phyloP scores from a whole-genome alignment of 1,140 invertebrate genomes.

The Drosophila guanche region DNA sequence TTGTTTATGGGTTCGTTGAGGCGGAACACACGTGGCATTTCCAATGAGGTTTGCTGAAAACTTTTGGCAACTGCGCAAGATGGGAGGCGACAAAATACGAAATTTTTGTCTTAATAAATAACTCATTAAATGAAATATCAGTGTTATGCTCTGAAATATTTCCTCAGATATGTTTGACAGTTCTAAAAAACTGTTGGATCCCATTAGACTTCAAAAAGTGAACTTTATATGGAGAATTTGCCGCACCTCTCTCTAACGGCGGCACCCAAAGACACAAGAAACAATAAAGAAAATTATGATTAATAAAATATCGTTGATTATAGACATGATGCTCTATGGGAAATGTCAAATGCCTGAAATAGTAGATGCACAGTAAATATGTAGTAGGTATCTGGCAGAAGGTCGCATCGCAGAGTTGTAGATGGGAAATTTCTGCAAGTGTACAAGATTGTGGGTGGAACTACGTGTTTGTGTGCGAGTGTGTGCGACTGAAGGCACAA shows the following conservation, averaged over 20 bases:
- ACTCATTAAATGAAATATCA: slow-evolving; percentile 1
- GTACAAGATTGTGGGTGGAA: slow-evolving; percentile 66
- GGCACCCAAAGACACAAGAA: slow-evolving; percentile 21
- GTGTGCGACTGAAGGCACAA: slow-evolving; percentile 75
- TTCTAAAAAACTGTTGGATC: no score
- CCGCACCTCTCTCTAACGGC: slow-evolving; percentile 31
- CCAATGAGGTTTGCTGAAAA: slow-evolving; percentile 40
- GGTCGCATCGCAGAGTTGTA: slow-evolving; percentile 17
- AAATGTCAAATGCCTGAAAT: slow-evolving; percentile 31
- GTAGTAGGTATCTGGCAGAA: neutral
- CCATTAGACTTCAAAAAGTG: neutral
- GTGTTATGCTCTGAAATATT: neutral
- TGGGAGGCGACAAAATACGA: slow-evolving; percentile 12
- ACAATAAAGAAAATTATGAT: slow-evolving; percentile 47
- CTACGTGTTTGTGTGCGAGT: slow-evolving; percentile 41
- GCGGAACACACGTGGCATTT: slow-evolving; percentile 44
- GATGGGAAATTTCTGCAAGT: slow-evolving; percentile 59
- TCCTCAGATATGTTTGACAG: no score
- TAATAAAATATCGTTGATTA: slow-evolving; percentile 47
- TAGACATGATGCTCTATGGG: slow-evolving; percentile 21
- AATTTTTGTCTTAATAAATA: slow-evolving; percentile 13
- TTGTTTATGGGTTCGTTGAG: slow-evolving; percentile 59
- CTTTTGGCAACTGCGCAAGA: slow-evolving; percentile 36
- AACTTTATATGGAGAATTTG: slow-evolving; percentile 3
- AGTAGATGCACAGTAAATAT: slow-evolving; percentile 2